phyloP scores from a whole-genome alignment of 2,113 vertebrate species.

The Speoplatyrhinus poulsoni region DNA sequence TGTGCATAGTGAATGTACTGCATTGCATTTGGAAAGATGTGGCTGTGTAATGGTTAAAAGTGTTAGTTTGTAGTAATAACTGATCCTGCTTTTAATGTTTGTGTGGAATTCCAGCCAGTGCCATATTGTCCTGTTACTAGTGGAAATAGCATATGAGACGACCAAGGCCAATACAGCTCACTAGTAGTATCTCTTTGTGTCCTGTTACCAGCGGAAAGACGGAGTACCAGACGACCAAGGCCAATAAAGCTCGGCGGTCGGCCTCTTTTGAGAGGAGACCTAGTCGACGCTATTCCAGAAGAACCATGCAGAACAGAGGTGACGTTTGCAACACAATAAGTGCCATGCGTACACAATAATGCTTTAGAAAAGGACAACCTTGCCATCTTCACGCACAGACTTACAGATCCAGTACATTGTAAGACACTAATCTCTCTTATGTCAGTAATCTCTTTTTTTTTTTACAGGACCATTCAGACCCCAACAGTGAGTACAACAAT shows the following conservation, averaged over 20 bases:
- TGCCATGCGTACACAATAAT: background rate
- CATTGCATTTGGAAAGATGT: background rate
- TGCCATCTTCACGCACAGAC: background rate
- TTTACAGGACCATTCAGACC: slow-evolving; percentile 52
- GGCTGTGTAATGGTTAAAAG: background rate
- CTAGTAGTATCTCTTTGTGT: background rate
- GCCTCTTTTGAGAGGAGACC: slow-evolving; percentile 95
- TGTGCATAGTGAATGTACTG: background rate
- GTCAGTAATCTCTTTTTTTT: slow-evolving; percentile 31
- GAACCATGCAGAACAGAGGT: slow-evolving; percentile 89
- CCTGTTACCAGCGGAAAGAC: slow-evolving; percentile 85
- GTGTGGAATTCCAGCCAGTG: background rate
- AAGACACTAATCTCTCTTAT: background rate
- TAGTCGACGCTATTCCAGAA: slow-evolving; percentile 93
- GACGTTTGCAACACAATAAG: slow-evolving; percentile 12
- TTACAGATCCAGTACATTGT: background rate
- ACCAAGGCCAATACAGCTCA: background rate
- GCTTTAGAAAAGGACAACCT: background rate
- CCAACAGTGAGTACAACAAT: slow-evolving; percentile 58
- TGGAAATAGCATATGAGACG: slow-evolving; percentile 79
- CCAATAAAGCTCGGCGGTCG: slow-evolving; percentile 90
- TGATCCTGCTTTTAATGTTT: no score
- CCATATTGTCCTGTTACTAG: slow-evolving; percentile 51
- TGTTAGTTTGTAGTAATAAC: background rate
- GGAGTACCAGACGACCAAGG: slow-evolving; percentile 98